Base-by-base conservation (phyloP, 2,797 vertebrate species). In the Platyrinchus mystaceus region DNA sequence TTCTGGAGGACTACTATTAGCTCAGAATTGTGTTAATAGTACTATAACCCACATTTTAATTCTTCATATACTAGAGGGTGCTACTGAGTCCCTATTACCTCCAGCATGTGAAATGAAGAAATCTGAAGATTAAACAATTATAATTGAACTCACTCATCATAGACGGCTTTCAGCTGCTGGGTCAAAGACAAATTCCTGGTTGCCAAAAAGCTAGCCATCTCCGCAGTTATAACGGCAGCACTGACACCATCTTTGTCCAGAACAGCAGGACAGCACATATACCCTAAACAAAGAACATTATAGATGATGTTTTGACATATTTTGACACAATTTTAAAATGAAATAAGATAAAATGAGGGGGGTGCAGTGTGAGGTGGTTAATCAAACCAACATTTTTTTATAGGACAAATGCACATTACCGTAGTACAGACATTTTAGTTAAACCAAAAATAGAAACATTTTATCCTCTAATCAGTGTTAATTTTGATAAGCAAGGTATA, bases 211-310 rank as follows among this genome's bases (percentile, higher is more conserved):
- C 98, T 98, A 43, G 98, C 96, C 98, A 99, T 97, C 96, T 99
- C 99, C 5, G 99, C 99, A 20, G 98, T 97, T 70, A 99, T 99
- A 90, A 98, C 99, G 10, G 99, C 99, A 6, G 98, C 99, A 16
- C 99, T 99, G 79, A 99, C 98, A 36, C 99, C 99, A 59, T 99
- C 99, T 96, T 99, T 99, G 97, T 99, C 99, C 97, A 99, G 90
- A 44, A 99, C 99, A 39, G 97, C 98, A n/a, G 99, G 98, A 90
- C 98, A 98, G 95, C 99, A 99, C 99, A 99, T 99, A 64, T 99
- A 99, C 2, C 99, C 99, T 99, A 96, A n/a, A 96, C 77, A 90
- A 82, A 87, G 37, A 70, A 74, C 83, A 77, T 76, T 1, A 15
- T 9, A 89, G 3, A 6, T 6, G 66, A 56, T 44, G 4, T 34